Percentiles rank a stretch among this genome's conserved stretches.
Conservation (phyloP, 2,113 vertebrate genomes). For the Petrocephalus zakoni region DNA sequence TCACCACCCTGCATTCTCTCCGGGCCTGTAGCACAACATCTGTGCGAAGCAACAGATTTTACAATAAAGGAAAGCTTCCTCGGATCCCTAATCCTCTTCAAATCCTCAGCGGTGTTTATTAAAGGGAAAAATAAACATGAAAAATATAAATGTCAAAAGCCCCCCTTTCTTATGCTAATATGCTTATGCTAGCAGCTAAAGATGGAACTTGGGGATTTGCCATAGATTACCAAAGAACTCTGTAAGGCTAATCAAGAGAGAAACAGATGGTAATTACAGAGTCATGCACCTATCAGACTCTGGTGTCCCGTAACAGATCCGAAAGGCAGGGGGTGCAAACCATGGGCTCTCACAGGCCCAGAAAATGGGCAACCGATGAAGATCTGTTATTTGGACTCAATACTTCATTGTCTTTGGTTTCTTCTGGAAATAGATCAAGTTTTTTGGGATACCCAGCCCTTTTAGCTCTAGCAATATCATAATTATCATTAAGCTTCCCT, state of each 20-base stretch:
- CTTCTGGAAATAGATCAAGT: neutral
- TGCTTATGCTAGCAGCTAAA: conserved; percentile 29
- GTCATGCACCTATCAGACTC: conserved; percentile 4
- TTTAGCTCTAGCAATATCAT: neutral
- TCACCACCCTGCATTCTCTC: conserved; percentile 13
- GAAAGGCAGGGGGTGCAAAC: neutral
- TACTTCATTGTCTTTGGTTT: too few relatives aligned
- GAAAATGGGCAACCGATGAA: neutral
- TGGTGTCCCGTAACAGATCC: neutral
- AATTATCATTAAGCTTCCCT: neutral
- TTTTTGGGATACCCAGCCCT: neutral
- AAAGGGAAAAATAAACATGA: conserved; percentile 28
- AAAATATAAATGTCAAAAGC: conserved; percentile 24
- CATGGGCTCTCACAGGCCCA: neutral
- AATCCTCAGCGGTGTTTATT: conserved; percentile 22
- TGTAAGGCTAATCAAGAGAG: conserved; percentile 26
- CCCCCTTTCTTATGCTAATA: conserved; percentile 20
- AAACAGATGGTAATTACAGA: conserved; percentile 21
- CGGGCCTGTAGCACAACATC: conserved; percentile 14
- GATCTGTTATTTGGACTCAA: neutral
- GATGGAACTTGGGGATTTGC: conserved; percentile 27
- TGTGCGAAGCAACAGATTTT: conserved; percentile 22
- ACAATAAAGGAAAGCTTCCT: conserved; percentile 33
- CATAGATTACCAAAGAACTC: conserved; percentile 20
- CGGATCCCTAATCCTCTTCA: conserved; percentile 34